Evolutionary conservation across 2,797 vertebrate genomes (phyloP).

Genomic region (Atherinosoma microstoma): DNA sequence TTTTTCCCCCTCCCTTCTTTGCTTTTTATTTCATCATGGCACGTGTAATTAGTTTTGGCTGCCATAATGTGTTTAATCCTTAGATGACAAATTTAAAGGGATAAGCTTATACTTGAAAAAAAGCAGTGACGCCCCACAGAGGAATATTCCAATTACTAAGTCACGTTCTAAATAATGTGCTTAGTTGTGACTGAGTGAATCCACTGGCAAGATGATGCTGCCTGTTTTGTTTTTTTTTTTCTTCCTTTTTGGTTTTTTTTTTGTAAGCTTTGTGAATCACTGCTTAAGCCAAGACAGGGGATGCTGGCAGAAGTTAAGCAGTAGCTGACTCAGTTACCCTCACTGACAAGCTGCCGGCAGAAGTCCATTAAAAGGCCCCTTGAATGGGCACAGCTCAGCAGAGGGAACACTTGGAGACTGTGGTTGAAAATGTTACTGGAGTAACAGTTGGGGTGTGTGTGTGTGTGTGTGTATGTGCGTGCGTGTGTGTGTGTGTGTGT

Average conservation of each 20-base stretch:
- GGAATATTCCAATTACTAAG: conserved; percentile 52
- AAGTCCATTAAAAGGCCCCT: conserved; percentile 63
- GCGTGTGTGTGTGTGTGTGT: conserved; percentile 18
- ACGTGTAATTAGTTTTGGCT: conserved; percentile 33
- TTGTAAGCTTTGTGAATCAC: conserved; percentile 53
- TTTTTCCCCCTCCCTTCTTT: background rate
- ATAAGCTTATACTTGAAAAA: conserved; percentile 22
- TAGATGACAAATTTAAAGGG: conserved; percentile 38
- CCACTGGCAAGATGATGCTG: conserved; percentile 24
- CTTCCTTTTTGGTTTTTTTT: too few relatives aligned
- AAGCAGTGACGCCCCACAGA: conserved; percentile 17
- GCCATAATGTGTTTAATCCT: conserved; percentile 25
- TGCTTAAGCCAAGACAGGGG: conserved; percentile 24
- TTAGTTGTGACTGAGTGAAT: conserved; percentile 48
- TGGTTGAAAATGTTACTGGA: conserved; percentile 47
- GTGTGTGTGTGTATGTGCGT: conserved; percentile 15
- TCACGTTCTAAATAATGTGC: conserved; percentile 45
- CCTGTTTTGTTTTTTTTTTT: conserved; percentile 9
- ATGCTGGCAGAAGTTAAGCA: conserved; percentile 40
- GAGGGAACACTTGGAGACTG: conserved; percentile 45
- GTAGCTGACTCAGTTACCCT: conserved; percentile 64
- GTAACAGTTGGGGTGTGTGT: conserved; percentile 32
- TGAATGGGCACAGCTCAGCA: conserved; percentile 56
- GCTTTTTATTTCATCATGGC: conserved; percentile 20
- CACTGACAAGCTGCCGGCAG: conserved; percentile 49